Conservation (phyloP, 2,113 vertebrate species). For the Callopanchax toddi region DNA sequence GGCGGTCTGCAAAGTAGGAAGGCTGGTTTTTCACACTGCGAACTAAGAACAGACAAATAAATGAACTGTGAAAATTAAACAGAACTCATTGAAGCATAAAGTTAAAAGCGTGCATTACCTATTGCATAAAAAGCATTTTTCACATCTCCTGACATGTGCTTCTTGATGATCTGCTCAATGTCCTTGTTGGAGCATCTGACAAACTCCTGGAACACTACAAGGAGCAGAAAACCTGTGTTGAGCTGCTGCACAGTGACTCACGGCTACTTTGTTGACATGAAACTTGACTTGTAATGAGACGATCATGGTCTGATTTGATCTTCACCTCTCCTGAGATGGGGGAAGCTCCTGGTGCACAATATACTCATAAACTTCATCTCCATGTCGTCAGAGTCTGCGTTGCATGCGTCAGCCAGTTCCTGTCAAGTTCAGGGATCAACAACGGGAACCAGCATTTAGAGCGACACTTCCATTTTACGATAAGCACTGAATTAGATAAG, state of each 20-base stretch:
- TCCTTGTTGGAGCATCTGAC: constrained; percentile 93
- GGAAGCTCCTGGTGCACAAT: constrained; percentile 92
- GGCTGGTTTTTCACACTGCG: constrained; percentile 95
- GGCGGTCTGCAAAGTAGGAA: constrained; percentile 92
- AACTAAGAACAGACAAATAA: constrained; percentile 74
- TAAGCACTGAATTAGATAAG: neutral
- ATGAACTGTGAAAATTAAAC: too few relatives aligned
- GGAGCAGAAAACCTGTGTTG: neutral
- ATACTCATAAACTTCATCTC: constrained; percentile 93
- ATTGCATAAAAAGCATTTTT: constrained; percentile 88
- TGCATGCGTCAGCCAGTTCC: constrained; percentile 89
- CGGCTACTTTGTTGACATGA: neutral
- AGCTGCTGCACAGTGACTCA: neutral
- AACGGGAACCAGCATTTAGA: constrained; percentile 8
- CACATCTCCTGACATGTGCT: constrained; percentile 93
- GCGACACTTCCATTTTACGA: neutral
- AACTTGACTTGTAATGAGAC: neutral
- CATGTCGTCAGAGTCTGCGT: constrained; percentile 87
- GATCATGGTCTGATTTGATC: neutral
- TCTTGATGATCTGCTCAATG: constrained; percentile 93
- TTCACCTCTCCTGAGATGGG: constrained; percentile 92
- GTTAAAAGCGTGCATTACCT: constrained; percentile 82
- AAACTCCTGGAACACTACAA: constrained; percentile 95
- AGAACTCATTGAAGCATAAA: too few relatives aligned
- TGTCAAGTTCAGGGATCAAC: constrained; percentile 50